Conservation (phyloP, 2,113 vertebrate genomes). For the Rhea pennata region DNA sequence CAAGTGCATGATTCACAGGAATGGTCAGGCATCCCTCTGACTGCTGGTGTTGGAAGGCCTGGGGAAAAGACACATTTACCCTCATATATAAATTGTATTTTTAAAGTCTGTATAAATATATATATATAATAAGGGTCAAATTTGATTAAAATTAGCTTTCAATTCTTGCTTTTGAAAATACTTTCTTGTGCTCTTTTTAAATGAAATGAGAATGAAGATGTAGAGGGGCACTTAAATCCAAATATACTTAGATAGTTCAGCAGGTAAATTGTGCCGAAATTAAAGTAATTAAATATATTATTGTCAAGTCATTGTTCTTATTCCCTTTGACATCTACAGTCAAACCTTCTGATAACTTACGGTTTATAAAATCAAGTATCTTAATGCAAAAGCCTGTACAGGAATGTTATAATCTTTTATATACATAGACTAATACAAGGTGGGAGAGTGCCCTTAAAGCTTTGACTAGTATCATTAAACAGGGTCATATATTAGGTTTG, state of each 20-base stretch:
- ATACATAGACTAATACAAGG: fast-evolving
- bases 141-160: background rate
- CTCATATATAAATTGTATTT: background rate
- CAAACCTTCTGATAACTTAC: background rate
- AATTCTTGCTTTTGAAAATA: background rate
- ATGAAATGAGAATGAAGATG: background rate
- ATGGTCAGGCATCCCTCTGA: background rate
- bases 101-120: background rate
- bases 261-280: background rate
- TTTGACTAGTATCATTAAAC: background rate
- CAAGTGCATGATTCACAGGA: background rate
- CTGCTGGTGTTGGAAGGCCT: background rate
- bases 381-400: background rate
- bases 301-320: background rate
- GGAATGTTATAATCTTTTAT: background rate
- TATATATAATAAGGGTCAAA: background rate
- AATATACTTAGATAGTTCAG: background rate
- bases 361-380: background rate
- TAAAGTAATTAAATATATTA: background rate
- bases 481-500: background rate
- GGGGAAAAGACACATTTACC: background rate
- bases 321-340: background rate
- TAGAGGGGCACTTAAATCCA: background rate
- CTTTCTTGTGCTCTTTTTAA: background rate
- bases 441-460: background rate